phyloP scores from a whole-genome alignment of 2,797 vertebrate species.

The Florisuga fusca region DNA sequence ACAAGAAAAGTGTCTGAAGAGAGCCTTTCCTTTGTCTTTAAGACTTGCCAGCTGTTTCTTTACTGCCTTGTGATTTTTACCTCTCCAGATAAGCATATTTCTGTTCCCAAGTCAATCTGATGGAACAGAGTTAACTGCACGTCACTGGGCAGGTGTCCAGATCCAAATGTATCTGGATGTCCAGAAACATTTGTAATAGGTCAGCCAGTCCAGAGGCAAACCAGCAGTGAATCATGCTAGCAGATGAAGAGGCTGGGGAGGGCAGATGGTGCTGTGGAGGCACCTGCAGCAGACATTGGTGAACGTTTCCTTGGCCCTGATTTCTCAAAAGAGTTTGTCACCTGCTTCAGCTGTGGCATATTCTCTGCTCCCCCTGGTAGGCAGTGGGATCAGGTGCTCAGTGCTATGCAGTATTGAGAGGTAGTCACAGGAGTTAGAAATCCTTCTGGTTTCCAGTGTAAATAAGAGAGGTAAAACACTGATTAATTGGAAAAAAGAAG shows the following conservation, averaged over 20 bases:
- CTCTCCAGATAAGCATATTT: conserved; percentile 53
- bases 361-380: neutral
- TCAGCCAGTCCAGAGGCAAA: conserved; percentile 20
- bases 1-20: conserved; percentile 50
- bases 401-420: neutral
- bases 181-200: conserved; percentile 57
- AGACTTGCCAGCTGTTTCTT: conserved; percentile 42
- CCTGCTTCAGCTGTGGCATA: neutral
- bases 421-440: neutral
- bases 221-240: neutral
- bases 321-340: neutral
- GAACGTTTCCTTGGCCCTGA: neutral
- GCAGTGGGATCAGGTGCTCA: neutral
- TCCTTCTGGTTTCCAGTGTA: conserved; percentile 6
- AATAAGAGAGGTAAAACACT: neutral
- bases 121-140: conserved; percentile 3
- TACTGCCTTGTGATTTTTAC: conserved; percentile 44
- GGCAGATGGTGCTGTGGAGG: neutral
- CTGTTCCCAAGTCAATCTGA: conserved; percentile 27
- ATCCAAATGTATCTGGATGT: conserved; percentile 8
- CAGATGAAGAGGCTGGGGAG: neutral
- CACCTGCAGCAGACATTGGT: neutral
- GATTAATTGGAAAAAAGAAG: neutral
- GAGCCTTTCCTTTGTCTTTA: conserved; percentile 57
- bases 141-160: neutral